Conservation (phyloP, 2,797 vertebrate species). For the Poecilia gillii region DNA sequence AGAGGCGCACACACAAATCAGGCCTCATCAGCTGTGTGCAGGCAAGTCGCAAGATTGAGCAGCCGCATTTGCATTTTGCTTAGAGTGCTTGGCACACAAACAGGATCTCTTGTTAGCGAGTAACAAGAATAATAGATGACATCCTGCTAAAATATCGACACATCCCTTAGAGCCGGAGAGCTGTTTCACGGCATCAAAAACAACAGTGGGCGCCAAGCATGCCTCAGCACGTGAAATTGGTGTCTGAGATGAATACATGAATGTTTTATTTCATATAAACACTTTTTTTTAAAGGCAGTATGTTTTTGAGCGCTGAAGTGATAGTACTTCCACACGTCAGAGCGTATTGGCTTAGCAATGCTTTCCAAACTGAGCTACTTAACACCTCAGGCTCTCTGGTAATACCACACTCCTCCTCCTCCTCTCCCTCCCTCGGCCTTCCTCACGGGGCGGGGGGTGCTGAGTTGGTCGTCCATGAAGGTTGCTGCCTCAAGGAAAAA, state of each 20-base stretch:
- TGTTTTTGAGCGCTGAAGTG: not conserved
- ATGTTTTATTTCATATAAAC: not conserved
- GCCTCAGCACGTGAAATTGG: not conserved
- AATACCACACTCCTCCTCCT: constrained; percentile 31
- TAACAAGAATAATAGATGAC: constrained; percentile 54
- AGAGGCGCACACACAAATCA: constrained; percentile 26
- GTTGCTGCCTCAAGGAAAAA: constrained; percentile 53
- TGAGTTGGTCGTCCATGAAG: constrained; percentile 44
- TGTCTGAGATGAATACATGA: not conserved
- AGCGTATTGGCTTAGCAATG: constrained; percentile 57
- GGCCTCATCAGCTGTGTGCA: constrained; percentile 40
- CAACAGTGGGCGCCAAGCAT: constrained; percentile 7
- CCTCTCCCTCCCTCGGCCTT: not conserved
- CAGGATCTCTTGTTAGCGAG: constrained; percentile 53
- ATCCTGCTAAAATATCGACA: constrained; percentile 50
- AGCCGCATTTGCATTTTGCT: constrained; percentile 59
- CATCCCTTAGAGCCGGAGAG: constrained; percentile 8
- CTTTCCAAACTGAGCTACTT: constrained; percentile 54
- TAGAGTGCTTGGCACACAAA: constrained; percentile 57
- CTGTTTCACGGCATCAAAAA: constrained; percentile 14
- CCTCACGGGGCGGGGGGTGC: constrained; percentile 42
- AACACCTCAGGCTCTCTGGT: constrained; percentile 52
- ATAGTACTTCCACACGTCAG: not conserved
- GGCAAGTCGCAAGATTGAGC: constrained; percentile 41
- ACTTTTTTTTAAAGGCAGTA: not conserved